These are phyloP conservation scores for Psylliodes chrysocephalus DNA, from an alignment of 2,888 invertebrate species.

Conservation along the genomic window DNA sequence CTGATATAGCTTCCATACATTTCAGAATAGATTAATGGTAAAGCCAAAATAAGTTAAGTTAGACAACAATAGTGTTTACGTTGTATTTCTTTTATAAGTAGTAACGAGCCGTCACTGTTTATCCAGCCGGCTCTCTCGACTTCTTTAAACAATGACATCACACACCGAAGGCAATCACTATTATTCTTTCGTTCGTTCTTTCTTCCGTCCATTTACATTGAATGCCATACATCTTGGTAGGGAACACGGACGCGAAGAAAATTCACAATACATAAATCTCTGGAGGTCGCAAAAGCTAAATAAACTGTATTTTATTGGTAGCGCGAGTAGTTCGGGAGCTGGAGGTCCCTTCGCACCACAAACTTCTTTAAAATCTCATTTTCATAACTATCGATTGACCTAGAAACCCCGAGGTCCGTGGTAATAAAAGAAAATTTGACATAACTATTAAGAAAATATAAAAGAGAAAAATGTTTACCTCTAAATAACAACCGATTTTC, in stretches of 20 bases:
- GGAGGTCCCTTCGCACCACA: neutral
- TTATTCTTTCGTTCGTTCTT: conserved; percentile 54
- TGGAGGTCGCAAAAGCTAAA: conserved; percentile 54
- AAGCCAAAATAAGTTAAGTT: too few relatives aligned
- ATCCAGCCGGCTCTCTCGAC: conserved; percentile 31
- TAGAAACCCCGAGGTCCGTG: neutral
- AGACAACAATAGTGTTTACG: too few relatives aligned
- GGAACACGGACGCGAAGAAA: conserved; percentile 58
- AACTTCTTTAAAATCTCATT: conserved; percentile 3
- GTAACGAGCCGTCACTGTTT: neutral
- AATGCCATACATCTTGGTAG: conserved; percentile 61
- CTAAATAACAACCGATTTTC: too few relatives aligned
- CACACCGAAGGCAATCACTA: conserved; percentile 57
- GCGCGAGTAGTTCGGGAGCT: conserved; percentile 20
- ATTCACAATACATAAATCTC: conserved; percentile 60
- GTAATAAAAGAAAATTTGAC: too few relatives aligned
- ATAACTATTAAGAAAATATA: too few relatives aligned
- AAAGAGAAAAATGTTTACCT: too few relatives aligned
- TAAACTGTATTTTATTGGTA: conserved; percentile 47
- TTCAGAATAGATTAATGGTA: too few relatives aligned
- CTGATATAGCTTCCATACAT: too few relatives aligned
- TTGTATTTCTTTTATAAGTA: too few relatives aligned
- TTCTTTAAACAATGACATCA: conserved; percentile 57
- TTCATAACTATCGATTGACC: neutral
- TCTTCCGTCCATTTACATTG: conserved; percentile 59